A percentile compares a stretch with the other conserved stretches of the same genome.
Evolutionary conservation across 2,113 vertebrate genomes (phyloP).

Genomic region (Amphilophus citrinellus): DNA sequence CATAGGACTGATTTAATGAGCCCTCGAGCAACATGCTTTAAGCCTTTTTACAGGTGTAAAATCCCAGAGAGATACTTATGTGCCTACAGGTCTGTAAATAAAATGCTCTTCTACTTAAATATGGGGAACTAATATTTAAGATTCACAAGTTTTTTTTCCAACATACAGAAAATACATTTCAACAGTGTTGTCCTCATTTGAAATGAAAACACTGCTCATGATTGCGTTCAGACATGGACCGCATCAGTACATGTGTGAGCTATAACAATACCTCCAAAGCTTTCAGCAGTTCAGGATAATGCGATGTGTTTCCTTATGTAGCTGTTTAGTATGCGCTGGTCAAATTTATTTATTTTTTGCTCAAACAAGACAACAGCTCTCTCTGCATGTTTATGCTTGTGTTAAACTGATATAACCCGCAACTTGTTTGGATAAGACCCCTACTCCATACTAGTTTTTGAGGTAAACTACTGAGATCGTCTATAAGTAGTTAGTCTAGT

Average conservation of each 20-base stretch:
- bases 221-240: no score
- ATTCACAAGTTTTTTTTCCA: no score
- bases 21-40: not conserved
- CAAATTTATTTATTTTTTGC: no score
- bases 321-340: no score
- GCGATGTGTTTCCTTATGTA: no score
- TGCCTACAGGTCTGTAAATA: not conserved
- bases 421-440: not conserved
- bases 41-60: not conserved
- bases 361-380: not conserved
- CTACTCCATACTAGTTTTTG: not conserved
- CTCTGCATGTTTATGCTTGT: not conserved
- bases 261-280: no score
- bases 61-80: not conserved
- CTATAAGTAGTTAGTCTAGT: not conserved
- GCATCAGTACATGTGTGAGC: no score
- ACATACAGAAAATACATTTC: no score
- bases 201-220: no score
- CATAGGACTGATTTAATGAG: not conserved
- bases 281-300: no score
- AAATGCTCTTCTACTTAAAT: not conserved
- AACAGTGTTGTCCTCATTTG: no score
- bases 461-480: not conserved
- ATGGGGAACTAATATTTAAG: not conserved
- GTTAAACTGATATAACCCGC: not conserved